Conservation (phyloP, 2,888 invertebrate species). For the Isoperla grammatica region DNA sequence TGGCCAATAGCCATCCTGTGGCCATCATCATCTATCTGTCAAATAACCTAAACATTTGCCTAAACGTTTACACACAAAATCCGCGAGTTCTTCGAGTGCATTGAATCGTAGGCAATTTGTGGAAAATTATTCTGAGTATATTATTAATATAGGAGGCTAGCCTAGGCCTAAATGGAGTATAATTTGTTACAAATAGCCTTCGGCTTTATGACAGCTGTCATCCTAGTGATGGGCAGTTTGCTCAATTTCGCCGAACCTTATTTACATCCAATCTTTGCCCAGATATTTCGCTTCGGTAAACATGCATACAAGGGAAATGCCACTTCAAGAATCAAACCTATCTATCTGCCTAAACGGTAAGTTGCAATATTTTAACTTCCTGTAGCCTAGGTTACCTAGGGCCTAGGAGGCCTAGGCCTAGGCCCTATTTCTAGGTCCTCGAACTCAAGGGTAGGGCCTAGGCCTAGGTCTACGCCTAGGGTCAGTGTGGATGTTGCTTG, state of each 20-base stretch:
- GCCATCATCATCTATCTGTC: too few relatives aligned
- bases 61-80: too few relatives aligned
- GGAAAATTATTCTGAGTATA: too few relatives aligned
- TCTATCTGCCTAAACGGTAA: slow-evolving; percentile 67
- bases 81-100: too few relatives aligned
- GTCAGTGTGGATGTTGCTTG: too few relatives aligned
- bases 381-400: background rate
- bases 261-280: slow-evolving; percentile 59
- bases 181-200: slow-evolving; percentile 40
- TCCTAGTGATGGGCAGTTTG: slow-evolving; percentile 54
- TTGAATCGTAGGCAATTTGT: too few relatives aligned
- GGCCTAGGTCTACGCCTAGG: too few relatives aligned
- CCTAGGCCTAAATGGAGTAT: slow-evolving; percentile 33
- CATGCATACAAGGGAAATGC: slow-evolving; percentile 51
- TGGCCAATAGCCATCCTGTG: too few relatives aligned
- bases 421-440: background rate
- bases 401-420: background rate
- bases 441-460: background rate
- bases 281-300: slow-evolving; percentile 68
- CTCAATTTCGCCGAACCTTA: slow-evolving; percentile 60
- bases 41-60: too few relatives aligned
- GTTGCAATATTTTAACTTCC: background rate
- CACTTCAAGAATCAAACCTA: slow-evolving; percentile 35
- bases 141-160: too few relatives aligned
- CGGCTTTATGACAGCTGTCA: slow-evolving; percentile 31